phyloP scores from a whole-genome alignment of 2,797 vertebrate genomes.

The Spinus pinus region DNA sequence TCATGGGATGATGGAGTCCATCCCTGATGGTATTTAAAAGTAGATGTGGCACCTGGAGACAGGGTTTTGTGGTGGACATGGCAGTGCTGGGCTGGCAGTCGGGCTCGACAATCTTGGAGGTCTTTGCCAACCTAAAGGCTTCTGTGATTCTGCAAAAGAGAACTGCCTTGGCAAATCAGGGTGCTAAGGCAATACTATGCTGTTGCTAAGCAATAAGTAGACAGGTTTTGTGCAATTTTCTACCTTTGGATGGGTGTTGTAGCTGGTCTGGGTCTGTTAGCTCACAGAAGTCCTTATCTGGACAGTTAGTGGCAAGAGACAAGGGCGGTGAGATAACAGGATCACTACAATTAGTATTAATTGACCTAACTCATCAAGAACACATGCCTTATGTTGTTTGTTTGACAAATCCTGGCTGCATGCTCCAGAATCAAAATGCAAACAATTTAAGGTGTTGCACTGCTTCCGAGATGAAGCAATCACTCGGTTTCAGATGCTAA shows the following conservation, averaged over 20 bases:
- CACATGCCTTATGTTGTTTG: background rate
- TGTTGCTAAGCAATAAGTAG: constrained; percentile 60
- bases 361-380: background rate
- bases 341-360: constrained; percentile 26
- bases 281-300: background rate
- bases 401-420: background rate
- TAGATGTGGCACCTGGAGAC: background rate
- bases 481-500: background rate
- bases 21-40: background rate
- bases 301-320: background rate
- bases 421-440: background rate
- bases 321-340: background rate
- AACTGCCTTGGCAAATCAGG: background rate
- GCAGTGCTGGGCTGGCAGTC: background rate
- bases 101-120: accelerated
- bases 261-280: background rate
- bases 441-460: background rate
- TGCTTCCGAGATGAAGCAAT: background rate
- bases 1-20: background rate
- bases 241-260: constrained; percentile 1
- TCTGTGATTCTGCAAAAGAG: background rate
- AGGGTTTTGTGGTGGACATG: accelerated
- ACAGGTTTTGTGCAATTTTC: constrained; percentile 25
- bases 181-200: background rate
- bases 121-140: background rate